Conservation (phyloP, 2,888 invertebrate species). For the Oligia strigilis region DNA sequence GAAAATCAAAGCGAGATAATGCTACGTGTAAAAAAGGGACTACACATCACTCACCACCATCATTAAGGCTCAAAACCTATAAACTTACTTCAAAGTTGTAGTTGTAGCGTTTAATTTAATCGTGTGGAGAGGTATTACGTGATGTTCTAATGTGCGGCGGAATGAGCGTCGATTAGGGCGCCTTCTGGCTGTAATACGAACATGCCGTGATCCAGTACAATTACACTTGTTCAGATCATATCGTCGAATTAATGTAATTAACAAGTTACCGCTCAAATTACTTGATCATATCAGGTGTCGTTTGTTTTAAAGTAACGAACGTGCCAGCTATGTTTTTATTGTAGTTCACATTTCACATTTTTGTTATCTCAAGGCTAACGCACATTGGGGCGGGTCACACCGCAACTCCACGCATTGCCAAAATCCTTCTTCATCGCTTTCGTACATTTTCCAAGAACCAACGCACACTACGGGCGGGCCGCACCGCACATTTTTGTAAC, state of each 20-base stretch:
- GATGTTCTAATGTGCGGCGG: conserved; percentile 49
- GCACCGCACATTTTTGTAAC: not conserved
- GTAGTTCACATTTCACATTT: not conserved
- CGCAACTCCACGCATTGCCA: not conserved
- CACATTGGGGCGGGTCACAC: not conserved
- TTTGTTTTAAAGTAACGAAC: conserved; percentile 75
- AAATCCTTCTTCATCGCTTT: not conserved
- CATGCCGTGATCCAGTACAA: conserved; percentile 77
- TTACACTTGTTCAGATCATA: conserved; percentile 79
- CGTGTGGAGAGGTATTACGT: conserved; percentile 53
- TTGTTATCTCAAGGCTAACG: not conserved
- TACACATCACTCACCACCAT: not conserved
- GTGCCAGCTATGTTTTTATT: conserved; percentile 1
- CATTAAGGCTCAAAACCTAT: conserved; percentile 24
- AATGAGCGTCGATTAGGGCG: conserved; percentile 65
- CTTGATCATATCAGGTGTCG: conserved; percentile 75
- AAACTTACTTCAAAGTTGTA: conserved; percentile 43
- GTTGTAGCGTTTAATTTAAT: conserved; percentile 62
- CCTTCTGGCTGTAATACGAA: conserved; percentile 67
- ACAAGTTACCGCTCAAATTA: conserved; percentile 78
- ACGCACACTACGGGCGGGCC: not conserved
- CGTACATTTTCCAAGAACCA: not conserved
- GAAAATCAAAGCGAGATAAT: not conserved
- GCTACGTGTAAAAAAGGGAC: not conserved
- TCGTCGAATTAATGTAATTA: conserved; percentile 81